Base-by-base conservation (phyloP, 1,140 invertebrate genomes). In the Nylanderia fulva region DNA sequence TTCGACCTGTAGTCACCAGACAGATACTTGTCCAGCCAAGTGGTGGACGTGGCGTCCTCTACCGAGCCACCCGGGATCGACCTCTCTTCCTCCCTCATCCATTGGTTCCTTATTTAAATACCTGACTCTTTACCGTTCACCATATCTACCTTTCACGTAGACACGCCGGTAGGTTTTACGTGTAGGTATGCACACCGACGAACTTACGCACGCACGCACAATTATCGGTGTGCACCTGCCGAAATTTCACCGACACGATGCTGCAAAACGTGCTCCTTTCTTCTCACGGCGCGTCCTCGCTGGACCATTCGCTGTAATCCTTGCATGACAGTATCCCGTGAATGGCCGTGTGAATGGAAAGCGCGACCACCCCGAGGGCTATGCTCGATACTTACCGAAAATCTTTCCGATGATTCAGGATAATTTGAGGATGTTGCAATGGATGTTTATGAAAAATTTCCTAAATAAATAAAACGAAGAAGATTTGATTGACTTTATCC, bases 51-150 rank as follows among this genome's bases (percentile, higher is more conserved):
- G 91, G 92, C 91, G 92, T 92, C 92, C 92, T 93, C 92, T 93
- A 69, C 29, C 90, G 90, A 89, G 63, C 66, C 83, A 85, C 68
- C 69, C 58, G 82, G 69, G 79, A 93, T 84, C 56, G 80, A 90
- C 89, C 45, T 48, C 45, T 15, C 45, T 48, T 4, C 11, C 8
- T 13, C 15, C 45, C 45, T 3, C 4, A 84, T 89, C 90, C 90
- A 1, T 48, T 48, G 90, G 90, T 91, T 86, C 88, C 88, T 88
- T 88, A 92, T 93, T 93, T 92, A 92, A 93, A 92, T 93, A 91
- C 89, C 88, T 89, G 88, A 82, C 85, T 90, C 86, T 85, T 91
- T 91, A 91, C 90, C 87, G 90, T 91, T 91, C 88, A 90, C 85
- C 69, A 52, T 48, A 48, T 66, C 88, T 89, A 48, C 71, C 88